These are phyloP conservation scores for Aspidapion aeneum DNA, from an alignment of 2,888 invertebrate species.

Conservation along the genomic window DNA sequence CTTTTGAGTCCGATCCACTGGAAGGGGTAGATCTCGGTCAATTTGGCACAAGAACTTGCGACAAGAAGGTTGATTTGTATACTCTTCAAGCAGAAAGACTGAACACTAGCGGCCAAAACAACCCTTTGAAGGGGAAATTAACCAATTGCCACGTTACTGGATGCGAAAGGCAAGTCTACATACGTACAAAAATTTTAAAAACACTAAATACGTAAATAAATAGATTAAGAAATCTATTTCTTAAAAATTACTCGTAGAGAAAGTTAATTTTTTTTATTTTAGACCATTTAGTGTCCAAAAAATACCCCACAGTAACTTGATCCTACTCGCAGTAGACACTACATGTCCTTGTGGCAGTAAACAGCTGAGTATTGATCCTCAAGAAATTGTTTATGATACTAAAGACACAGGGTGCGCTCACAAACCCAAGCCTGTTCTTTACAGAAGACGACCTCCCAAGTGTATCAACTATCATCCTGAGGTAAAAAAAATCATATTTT, in stretches of 20 bases:
- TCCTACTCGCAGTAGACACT: constrained; percentile 84
- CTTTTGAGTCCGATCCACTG: constrained; percentile 45
- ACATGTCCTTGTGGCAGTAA: constrained; percentile 86
- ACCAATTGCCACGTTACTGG: constrained; percentile 86
- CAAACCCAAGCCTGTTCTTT: constrained; percentile 61
- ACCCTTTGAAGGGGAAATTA: constrained; percentile 83
- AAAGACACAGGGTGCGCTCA: constrained; percentile 54
- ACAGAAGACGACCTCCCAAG: constrained; percentile 70
- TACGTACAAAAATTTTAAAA: too few species aligned
- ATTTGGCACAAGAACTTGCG: constrained; percentile 72
- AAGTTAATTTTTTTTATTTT: too few species aligned
- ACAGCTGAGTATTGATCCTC: constrained; percentile 76
- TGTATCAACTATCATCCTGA: constrained; percentile 90
- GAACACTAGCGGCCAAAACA: constrained; percentile 72
- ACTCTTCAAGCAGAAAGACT: constrained; percentile 77
- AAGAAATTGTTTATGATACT: constrained; percentile 60
- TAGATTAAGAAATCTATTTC: too few species aligned
- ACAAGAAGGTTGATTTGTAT: constrained; percentile 84
- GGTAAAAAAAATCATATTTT: constrained; percentile 49
- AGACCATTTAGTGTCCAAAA: constrained; percentile 91
- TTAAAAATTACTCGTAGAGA: too few species aligned
- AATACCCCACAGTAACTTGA: constrained; percentile 86
- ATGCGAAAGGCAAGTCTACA: constrained; percentile 67
- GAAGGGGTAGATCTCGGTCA: constrained; percentile 46
- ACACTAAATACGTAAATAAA: too few species aligned